Conservation (phyloP, 2,888 invertebrate genomes). For the Apamea monoglypha region DNA sequence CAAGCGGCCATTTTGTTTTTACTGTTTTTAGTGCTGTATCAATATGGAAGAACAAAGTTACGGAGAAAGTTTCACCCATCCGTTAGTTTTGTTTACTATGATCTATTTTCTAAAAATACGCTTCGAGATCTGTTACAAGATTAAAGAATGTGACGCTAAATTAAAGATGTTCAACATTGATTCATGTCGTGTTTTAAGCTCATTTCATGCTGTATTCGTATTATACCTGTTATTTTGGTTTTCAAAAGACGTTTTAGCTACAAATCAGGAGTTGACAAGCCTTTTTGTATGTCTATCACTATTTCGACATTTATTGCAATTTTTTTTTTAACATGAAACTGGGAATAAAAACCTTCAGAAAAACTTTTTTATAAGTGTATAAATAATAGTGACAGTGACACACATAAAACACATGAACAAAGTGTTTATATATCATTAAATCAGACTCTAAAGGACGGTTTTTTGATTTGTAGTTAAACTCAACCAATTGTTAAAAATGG, state of each 20-base stretch:
- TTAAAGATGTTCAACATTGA: conserved; percentile 44
- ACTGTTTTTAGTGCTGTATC: not conserved
- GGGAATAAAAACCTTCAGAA: not conserved
- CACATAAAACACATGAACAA: not conserved
- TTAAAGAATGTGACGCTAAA: conserved; percentile 36
- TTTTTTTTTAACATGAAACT: not conserved
- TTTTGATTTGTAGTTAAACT: too few relatives aligned
- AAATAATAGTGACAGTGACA: not conserved
- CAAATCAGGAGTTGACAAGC: conserved; percentile 22
- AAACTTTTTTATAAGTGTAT: not conserved
- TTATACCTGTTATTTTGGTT: not conserved
- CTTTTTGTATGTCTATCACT: not conserved
- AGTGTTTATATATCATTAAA: not conserved
- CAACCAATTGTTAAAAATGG: too few relatives aligned
- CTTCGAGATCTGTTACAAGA: not conserved
- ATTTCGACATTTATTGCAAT: conserved; percentile 1
- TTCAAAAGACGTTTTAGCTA: conserved; percentile 11
- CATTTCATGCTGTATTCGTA: conserved; percentile 12
- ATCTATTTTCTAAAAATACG: conserved; percentile 46
- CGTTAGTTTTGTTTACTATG: conserved; percentile 41
- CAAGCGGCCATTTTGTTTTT: not conserved
- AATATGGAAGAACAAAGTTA: not conserved
- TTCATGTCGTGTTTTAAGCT: conserved; percentile 4
- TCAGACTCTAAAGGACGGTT: too few relatives aligned
- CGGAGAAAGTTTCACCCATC: conserved; percentile 7